These are phyloP conservation scores for Dipodomys merriami DNA, from an alignment of 2,113 vertebrate genomes.

Conservation along the genomic window DNA sequence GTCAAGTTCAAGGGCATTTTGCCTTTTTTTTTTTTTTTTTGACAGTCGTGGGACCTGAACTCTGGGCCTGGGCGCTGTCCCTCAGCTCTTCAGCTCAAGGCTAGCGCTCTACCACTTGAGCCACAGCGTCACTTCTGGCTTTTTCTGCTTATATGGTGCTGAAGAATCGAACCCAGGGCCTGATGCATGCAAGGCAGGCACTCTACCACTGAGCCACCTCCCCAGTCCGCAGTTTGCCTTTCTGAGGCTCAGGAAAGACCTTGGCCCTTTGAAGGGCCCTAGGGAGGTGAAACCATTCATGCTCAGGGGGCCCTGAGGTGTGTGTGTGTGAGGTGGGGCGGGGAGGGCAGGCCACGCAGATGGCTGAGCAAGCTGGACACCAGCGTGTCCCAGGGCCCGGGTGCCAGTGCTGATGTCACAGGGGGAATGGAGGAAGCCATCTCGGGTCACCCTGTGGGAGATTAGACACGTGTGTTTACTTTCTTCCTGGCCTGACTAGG, in stretches of 20 bases:
- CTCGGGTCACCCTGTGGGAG: not conserved
- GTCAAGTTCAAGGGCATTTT: not conserved
- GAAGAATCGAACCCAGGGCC: too few relatives aligned
- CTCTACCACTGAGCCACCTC: too few relatives aligned
- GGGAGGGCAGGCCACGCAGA: not conserved
- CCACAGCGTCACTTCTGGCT: too few relatives aligned
- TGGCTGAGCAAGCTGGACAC: too few relatives aligned
- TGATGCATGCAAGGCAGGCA: too few relatives aligned
- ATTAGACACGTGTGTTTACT: not conserved
- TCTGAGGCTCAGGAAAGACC: not conserved
- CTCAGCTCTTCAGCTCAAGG: too few relatives aligned
- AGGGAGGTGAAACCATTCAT: not conserved
- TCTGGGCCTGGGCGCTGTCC: too few relatives aligned
- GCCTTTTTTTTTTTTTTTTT: not conserved
- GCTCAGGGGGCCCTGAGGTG: not conserved
- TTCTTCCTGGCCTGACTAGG: rapidly evolving
- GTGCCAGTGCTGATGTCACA: not conserved
- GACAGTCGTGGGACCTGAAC: too few relatives aligned
- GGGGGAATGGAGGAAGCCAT: not conserved
- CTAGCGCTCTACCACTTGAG: too few relatives aligned
- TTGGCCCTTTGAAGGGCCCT: not conserved
- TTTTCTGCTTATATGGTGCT: too few relatives aligned
- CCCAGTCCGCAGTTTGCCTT: not conserved
- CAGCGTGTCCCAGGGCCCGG: not conserved
- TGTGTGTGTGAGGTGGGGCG: not conserved